A percentile compares a stretch with the other conserved stretches of the same genome.
phyloP scores from a whole-genome alignment of 2,797 vertebrate genomes.

The Amblyraja radiata region DNA sequence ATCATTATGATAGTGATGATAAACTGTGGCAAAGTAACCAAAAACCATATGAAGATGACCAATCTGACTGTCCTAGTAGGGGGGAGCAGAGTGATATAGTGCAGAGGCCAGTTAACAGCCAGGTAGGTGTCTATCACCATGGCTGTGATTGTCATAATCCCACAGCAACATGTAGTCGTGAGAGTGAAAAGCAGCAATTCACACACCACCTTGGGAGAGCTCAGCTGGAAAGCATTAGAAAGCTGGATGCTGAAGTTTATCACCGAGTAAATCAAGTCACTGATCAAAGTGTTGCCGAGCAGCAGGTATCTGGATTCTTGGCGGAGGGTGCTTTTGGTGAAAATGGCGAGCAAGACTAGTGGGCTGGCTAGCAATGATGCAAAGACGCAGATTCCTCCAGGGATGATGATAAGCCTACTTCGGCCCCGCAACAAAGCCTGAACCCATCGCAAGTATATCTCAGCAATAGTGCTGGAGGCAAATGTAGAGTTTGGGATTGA shows the following conservation, averaged over 20 bases:
- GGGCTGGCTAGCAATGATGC: conserved; percentile 25
- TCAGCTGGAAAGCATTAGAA: conserved; percentile 2
- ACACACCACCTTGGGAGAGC: background rate
- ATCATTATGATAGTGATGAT: background rate
- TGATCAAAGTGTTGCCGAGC: conserved; percentile 21
- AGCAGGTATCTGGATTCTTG: conserved; percentile 28
- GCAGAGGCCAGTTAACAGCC: conserved; percentile 24
- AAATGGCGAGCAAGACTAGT: background rate
- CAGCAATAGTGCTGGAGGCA: background rate
- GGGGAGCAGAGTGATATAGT: background rate
- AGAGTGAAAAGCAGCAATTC: conserved; percentile 9
- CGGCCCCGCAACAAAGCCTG: background rate
- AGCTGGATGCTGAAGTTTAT: conserved; percentile 27
- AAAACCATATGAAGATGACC: background rate
- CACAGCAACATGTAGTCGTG: background rate
- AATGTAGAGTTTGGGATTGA: background rate
- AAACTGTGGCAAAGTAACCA: conserved; percentile 10
- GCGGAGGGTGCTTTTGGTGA: conserved; percentile 20
- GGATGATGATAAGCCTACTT: background rate
- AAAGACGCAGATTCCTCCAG: conserved; percentile 20
- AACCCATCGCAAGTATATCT: background rate
- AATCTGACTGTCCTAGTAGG: background rate
- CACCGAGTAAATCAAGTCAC: background rate
- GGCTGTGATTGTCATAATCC: background rate
- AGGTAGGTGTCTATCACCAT: conserved; percentile 18